Evolutionary conservation across 2,888 invertebrate genomes (phyloP).

Genomic region (Amaurobius ferox): DNA sequence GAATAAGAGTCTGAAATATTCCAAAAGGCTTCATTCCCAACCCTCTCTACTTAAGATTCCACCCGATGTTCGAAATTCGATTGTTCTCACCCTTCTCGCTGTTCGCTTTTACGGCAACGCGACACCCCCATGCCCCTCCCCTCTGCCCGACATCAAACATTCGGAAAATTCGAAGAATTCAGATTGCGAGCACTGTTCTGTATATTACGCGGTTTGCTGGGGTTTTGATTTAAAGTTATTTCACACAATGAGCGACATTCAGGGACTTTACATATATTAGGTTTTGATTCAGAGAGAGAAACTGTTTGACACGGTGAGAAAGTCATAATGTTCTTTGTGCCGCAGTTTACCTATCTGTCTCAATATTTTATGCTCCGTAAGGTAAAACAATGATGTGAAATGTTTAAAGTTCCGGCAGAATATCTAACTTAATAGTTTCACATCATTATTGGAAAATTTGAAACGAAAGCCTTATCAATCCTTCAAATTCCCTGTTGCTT

Average conservation of each 20-base stretch:
- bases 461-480: too few relatives aligned
- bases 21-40: slow-evolving; percentile 8
- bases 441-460: too few relatives aligned
- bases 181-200: background rate
- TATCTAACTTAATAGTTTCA: too few relatives aligned
- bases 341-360: too few relatives aligned
- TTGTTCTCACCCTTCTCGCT: slow-evolving; percentile 16
- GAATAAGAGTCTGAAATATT: slow-evolving; percentile 11
- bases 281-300: background rate
- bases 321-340: too few relatives aligned
- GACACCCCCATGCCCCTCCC: background rate
- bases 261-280: background rate
- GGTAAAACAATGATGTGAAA: too few relatives aligned
- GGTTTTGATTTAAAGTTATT: slow-evolving; percentile 14
- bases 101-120: slow-evolving; percentile 1
- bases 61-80: slow-evolving; percentile 16
- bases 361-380: too few relatives aligned
- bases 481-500: too few relatives aligned
- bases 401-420: too few relatives aligned
- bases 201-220: slow-evolving; percentile 13
- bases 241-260: background rate
- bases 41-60: slow-evolving; percentile 17
- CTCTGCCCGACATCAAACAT: background rate
- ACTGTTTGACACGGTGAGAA: too few relatives aligned
- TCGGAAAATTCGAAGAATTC: slow-evolving; percentile 16